These are phyloP conservation scores for Melanotus villosus DNA, from an alignment of 2,888 invertebrate species.

Conservation along the genomic window DNA sequence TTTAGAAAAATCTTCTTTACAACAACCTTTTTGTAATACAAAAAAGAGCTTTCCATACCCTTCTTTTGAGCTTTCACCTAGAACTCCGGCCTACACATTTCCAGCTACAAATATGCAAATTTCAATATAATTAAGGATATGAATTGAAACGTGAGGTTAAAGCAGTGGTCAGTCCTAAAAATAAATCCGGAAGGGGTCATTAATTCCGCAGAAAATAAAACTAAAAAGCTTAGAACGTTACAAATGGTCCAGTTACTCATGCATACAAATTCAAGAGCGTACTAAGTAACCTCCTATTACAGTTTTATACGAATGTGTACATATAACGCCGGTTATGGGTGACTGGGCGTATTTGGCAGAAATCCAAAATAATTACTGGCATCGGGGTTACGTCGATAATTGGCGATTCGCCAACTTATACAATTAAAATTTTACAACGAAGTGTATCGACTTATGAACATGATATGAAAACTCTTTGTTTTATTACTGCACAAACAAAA, in stretches of 20 bases:
- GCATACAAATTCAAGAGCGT: conserved; percentile 12
- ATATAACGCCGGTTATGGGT: conserved; percentile 27
- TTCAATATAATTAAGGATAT: too few species aligned
- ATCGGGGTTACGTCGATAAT: conserved; percentile 34
- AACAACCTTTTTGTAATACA: too few species aligned
- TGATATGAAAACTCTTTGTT: not conserved
- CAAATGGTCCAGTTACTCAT: not conserved
- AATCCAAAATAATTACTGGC: conserved; percentile 40
- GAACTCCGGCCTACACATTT: too few species aligned
- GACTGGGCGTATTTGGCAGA: conserved; percentile 36
- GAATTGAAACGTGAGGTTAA: too few species aligned
- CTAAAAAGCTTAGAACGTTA: not conserved
- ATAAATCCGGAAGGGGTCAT: too few species aligned
- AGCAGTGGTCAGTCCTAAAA: too few species aligned
- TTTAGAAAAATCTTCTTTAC: too few species aligned
- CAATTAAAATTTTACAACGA: conserved; percentile 38
- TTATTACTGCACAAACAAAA: not conserved
- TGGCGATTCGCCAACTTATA: conserved; percentile 34
- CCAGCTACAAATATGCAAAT: too few species aligned
- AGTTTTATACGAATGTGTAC: conserved; percentile 20
- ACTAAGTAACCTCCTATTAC: conserved; percentile 31
- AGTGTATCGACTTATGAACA: conserved; percentile 24
- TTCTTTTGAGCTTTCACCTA: too few species aligned
- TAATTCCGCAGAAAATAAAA: too few species aligned
- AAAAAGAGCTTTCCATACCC: too few species aligned